Conservation (phyloP, 2,797 vertebrate genomes). For the Huso huso region DNA sequence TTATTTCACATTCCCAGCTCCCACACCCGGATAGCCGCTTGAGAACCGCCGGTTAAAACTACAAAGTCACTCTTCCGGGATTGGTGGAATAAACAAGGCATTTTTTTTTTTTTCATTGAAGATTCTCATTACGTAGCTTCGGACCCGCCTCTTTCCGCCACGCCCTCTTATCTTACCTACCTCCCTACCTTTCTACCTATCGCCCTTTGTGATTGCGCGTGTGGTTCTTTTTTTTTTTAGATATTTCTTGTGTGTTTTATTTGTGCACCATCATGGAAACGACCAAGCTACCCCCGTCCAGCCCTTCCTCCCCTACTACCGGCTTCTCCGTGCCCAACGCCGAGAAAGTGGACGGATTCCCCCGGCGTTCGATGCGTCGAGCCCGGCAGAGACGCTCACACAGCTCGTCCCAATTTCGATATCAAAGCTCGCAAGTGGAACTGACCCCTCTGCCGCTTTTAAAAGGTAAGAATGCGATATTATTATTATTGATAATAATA, state of each 20-base stretch:
- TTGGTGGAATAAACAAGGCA: too few relatives aligned
- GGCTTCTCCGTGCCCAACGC: constrained; percentile 83
- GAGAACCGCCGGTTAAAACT: too few relatives aligned
- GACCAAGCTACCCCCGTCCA: constrained; percentile 77
- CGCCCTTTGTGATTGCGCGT: constrained; percentile 19
- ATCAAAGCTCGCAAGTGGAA: constrained; percentile 91
- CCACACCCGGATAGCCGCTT: too few relatives aligned
- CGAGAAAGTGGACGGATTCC: constrained; percentile 89
- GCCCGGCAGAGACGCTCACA: constrained; percentile 83
- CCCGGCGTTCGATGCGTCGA: constrained; percentile 80
- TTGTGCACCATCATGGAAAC: constrained; percentile 39
- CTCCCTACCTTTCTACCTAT: constrained; percentile 1
- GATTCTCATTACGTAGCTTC: constrained; percentile 13
- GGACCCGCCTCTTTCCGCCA: background rate
- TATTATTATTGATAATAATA: too few relatives aligned
- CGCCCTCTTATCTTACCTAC: too few relatives aligned
- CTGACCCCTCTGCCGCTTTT: constrained; percentile 81
- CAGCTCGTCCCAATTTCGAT: constrained; percentile 89
- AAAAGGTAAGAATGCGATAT: constrained; percentile 68
- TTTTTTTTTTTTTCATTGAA: constrained; percentile 14
- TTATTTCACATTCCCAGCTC: too few relatives aligned
- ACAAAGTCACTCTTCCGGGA: too few relatives aligned
- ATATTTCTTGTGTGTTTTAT: constrained; percentile 7
- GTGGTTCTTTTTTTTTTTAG: constrained; percentile 17
- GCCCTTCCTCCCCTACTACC: constrained; percentile 79